These are phyloP conservation scores for Dorcus hopei DNA, from an alignment of 2,888 invertebrate genomes.

Conservation along the genomic window DNA sequence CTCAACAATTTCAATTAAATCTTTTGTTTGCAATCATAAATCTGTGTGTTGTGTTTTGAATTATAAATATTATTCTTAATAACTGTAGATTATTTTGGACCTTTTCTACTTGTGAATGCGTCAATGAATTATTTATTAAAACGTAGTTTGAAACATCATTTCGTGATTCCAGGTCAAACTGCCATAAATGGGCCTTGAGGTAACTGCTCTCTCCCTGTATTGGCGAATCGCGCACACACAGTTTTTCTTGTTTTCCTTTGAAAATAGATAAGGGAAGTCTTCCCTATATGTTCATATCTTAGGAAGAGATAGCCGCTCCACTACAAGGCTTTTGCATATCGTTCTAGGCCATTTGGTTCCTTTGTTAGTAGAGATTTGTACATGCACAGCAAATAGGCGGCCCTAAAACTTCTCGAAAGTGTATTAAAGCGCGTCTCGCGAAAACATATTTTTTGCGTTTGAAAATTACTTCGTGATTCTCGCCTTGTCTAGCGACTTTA, in stretches of 20 bases:
- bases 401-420: too few relatives aligned
- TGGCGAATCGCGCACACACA: neutral
- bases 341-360: conserved; percentile 16
- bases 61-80: too few relatives aligned
- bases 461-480: conserved; percentile 1
- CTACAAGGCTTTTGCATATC: conserved; percentile 11
- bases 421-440: too few relatives aligned
- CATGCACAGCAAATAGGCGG: neutral
- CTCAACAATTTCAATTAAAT: too few relatives aligned
- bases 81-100: too few relatives aligned
- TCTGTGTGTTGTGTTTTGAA: too few relatives aligned
- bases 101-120: too few relatives aligned
- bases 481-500: neutral
- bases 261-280: conserved; percentile 14
- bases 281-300: conserved; percentile 11
- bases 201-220: neutral
- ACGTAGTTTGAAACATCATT: too few relatives aligned
- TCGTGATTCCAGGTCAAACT: too few relatives aligned
- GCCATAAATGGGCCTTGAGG: too few relatives aligned
- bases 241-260: conserved; percentile 13
- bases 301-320: conserved; percentile 12
- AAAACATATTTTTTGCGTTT: neutral
- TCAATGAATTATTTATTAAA: too few relatives aligned
- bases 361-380: conserved; percentile 10
- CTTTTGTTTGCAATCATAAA: too few relatives aligned